Evolutionary conservation across 1,140 invertebrate genomes (phyloP).

Genomic region (Saccostrea echinata): DNA sequence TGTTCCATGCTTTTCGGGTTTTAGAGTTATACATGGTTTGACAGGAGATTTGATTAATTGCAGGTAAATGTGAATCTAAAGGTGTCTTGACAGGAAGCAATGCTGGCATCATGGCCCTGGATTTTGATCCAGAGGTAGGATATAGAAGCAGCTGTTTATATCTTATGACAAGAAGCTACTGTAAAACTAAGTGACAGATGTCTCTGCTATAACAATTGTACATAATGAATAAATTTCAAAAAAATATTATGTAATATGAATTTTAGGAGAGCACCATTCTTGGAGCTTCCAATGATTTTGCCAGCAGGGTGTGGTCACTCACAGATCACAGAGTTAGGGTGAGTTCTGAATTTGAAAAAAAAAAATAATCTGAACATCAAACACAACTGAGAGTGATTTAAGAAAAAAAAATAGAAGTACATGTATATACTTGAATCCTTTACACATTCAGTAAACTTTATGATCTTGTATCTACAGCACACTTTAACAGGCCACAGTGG

Average conservation of each 20-base stretch:
- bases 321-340: slow-evolving; percentile 93
- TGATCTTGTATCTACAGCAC: slow-evolving; percentile 85
- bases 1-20: too few species aligned
- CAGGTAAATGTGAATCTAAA: slow-evolving; percentile 86
- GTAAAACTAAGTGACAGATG: too few species aligned
- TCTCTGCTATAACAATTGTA: too few species aligned
- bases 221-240: too few species aligned
- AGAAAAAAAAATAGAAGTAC: not conserved
- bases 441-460: not conserved
- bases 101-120: slow-evolving; percentile 95
- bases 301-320: slow-evolving; percentile 95
- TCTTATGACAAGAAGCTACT: too few species aligned
- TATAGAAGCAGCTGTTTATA: not conserved
- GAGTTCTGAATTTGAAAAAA: slow-evolving; percentile 78
- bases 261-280: slow-evolving; percentile 88
- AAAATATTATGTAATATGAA: slow-evolving; percentile 3
- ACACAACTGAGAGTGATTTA: not conserved
- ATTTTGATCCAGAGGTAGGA: slow-evolving; percentile 90
- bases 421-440: not conserved
- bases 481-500: slow-evolving; percentile 97
- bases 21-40: too few species aligned
- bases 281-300: slow-evolving; percentile 96
- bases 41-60: not conserved
- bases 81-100: slow-evolving; percentile 93
- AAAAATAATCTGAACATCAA: not conserved